A percentile compares a stretch with the other conserved stretches of the same genome.
Conservation (phyloP, 2,113 vertebrate genomes). For the Chloroceryle aenea region DNA sequence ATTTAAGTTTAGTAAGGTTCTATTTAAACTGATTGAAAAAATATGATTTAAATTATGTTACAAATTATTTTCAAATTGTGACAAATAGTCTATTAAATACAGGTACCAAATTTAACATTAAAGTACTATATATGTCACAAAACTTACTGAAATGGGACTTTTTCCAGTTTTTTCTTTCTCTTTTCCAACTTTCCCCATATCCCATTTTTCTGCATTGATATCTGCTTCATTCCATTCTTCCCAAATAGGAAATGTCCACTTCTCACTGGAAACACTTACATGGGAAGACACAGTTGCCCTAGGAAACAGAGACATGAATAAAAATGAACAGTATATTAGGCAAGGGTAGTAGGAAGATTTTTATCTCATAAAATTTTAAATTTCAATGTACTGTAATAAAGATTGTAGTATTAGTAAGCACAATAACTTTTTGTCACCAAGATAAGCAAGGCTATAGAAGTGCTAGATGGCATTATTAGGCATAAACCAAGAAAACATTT, state of each 20-base stretch:
- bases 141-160: slow-evolving; percentile 78
- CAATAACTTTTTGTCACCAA: neutral
- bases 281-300: slow-evolving; percentile 43
- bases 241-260: slow-evolving; percentile 81
- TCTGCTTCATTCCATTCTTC: slow-evolving; percentile 92
- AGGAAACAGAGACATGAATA: slow-evolving; percentile 1
- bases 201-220: slow-evolving; percentile 90
- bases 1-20: neutral
- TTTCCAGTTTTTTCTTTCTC: slow-evolving; percentile 82
- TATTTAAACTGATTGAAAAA: neutral
- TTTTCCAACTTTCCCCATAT: slow-evolving; percentile 79
- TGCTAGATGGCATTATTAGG: neutral
- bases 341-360: neutral
- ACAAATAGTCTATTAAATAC: neutral
- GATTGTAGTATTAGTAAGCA: neutral
- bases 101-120: neutral
- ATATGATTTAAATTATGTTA: neutral
- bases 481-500: neutral
- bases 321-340: neutral
- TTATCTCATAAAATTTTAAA: neutral
- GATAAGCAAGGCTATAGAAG: neutral
- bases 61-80: neutral
- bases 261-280: slow-evolving; percentile 46
- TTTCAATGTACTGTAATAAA: neutral
- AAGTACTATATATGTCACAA: neutral